Conservation (phyloP, 2,888 invertebrate species). For the Cremastobaeus sp. region DNA sequence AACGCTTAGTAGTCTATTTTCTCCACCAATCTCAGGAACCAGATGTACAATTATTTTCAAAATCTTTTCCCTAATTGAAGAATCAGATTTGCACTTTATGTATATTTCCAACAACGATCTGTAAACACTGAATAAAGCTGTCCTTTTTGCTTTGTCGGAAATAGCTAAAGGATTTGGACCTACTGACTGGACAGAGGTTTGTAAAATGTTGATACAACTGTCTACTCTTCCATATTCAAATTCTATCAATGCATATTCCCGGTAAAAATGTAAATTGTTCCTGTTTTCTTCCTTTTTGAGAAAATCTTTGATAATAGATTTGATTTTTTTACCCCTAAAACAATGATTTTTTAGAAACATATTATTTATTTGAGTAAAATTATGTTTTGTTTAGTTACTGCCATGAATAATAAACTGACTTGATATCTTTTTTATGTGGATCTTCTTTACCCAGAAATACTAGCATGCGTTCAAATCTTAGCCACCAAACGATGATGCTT, state of each 20-base stretch:
- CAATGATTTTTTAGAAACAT: conserved; percentile 3
- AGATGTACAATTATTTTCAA: conserved; percentile 65
- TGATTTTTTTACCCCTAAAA: conserved; percentile 78
- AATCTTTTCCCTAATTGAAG: conserved; percentile 62
- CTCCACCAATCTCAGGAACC: conserved; percentile 48
- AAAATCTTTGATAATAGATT: conserved; percentile 80
- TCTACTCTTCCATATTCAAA: conserved; percentile 79
- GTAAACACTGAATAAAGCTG: conserved; percentile 77
- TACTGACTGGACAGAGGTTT: conserved; percentile 78
- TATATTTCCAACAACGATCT: conserved; percentile 76
- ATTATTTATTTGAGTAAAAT: conserved; percentile 1
- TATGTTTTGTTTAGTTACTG: no score
- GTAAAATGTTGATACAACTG: conserved; percentile 79
- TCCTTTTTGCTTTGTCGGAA: conserved; percentile 69
- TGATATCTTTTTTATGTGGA: conserved; percentile 75
- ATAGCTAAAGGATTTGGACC: conserved; percentile 64
- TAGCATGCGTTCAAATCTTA: conserved; percentile 81
- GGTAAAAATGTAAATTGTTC: conserved; percentile 81
- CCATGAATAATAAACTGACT: conserved; percentile 60
- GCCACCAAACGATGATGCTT: conserved; percentile 82
- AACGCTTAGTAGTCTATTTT: conserved; percentile 59
- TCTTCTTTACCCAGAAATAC: conserved; percentile 79
- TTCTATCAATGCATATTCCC: conserved; percentile 83
- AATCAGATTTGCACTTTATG: conserved; percentile 64
- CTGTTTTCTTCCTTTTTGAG: conserved; percentile 80